These are phyloP conservation scores for Drosophila baimaii DNA, from an alignment of 1,140 invertebrate species.

Conservation along the genomic window DNA sequence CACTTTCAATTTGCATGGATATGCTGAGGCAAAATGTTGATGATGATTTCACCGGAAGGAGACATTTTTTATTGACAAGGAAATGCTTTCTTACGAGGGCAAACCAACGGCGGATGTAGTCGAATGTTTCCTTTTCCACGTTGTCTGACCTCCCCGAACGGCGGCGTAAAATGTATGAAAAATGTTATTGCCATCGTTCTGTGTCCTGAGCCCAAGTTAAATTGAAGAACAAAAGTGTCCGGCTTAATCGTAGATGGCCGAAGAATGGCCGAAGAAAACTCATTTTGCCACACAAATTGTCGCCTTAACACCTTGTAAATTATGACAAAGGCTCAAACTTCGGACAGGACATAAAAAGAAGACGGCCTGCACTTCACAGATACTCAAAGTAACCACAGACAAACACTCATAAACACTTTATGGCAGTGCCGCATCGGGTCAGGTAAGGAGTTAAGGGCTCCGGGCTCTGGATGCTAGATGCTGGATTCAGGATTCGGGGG, in stretches of 20 bases:
- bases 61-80: conserved; percentile 58
- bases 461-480: not conserved
- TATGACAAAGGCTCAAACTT: conserved; percentile 61
- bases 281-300: conserved; percentile 73
- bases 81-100: conserved; percentile 43
- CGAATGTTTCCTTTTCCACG: conserved; percentile 30
- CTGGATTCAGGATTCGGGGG: not conserved
- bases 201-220: not conserved
- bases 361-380: conserved; percentile 33
- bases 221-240: conserved; percentile 16
- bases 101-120: conserved; percentile 58
- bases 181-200: conserved; percentile 20
- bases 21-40: conserved; percentile 13
- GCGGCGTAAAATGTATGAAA: conserved; percentile 19
- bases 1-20: conserved; percentile 47
- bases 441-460: conserved; percentile 29
- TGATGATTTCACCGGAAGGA: conserved; percentile 43
- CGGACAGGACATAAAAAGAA: conserved; percentile 61
- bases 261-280: conserved; percentile 47
- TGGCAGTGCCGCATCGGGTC: conserved; percentile 54
- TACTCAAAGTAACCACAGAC: conserved; percentile 46
- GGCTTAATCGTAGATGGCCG: conserved; percentile 27
- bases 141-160: conserved; percentile 15
- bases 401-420: conserved; percentile 77
- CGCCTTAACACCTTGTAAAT: conserved; percentile 77